These are phyloP conservation scores for Agrilus mali DNA, from an alignment of 2,888 invertebrate genomes.

Conservation along the genomic window DNA sequence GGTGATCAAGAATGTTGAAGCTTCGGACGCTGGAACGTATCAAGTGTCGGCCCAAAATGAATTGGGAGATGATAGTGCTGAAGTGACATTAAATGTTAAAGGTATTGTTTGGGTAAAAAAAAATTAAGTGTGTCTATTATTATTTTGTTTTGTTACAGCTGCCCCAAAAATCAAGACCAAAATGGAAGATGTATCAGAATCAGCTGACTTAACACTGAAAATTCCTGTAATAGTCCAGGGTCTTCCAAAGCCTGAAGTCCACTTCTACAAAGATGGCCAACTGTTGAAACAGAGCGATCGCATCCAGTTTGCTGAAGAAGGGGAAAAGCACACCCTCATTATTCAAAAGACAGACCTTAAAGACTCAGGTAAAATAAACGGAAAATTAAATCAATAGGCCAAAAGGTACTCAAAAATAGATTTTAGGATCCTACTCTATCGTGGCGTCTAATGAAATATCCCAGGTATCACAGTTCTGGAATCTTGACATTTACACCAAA, in stretches of 20 bases:
- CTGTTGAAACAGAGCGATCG: slow-evolving; percentile 60
- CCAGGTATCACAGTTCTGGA: slow-evolving; percentile 86
- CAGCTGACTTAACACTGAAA: slow-evolving; percentile 58
- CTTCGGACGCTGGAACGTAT: slow-evolving; percentile 75
- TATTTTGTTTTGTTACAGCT: slow-evolving; percentile 30
- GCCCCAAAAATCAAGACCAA: slow-evolving; percentile 78
- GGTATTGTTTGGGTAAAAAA: slow-evolving; percentile 21
- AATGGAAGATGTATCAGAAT: slow-evolving; percentile 60
- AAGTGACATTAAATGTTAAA: slow-evolving; percentile 65
- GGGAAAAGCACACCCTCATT: slow-evolving; percentile 52
- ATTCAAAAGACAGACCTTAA: slow-evolving; percentile 60
- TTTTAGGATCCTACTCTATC: slow-evolving; percentile 64
- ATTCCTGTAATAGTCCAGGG: slow-evolving; percentile 78
- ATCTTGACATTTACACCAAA: slow-evolving; percentile 70
- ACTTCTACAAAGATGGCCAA: slow-evolving; percentile 81
- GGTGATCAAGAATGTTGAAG: slow-evolving; percentile 73
- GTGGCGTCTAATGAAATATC: slow-evolving; percentile 77
- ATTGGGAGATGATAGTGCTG: slow-evolving; percentile 63
- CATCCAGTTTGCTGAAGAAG: slow-evolving; percentile 60
- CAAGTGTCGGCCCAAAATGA: slow-evolving; percentile 71
- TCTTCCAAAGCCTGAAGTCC: slow-evolving; percentile 65
- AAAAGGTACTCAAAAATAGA: background rate
- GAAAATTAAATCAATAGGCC: background rate
- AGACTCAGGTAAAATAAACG: slow-evolving; percentile 48
- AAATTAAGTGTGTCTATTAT: no score